Evolutionary conservation across 2,113 vertebrate genomes (phyloP).

Genomic region (Neodontobutis hainanensis): DNA sequence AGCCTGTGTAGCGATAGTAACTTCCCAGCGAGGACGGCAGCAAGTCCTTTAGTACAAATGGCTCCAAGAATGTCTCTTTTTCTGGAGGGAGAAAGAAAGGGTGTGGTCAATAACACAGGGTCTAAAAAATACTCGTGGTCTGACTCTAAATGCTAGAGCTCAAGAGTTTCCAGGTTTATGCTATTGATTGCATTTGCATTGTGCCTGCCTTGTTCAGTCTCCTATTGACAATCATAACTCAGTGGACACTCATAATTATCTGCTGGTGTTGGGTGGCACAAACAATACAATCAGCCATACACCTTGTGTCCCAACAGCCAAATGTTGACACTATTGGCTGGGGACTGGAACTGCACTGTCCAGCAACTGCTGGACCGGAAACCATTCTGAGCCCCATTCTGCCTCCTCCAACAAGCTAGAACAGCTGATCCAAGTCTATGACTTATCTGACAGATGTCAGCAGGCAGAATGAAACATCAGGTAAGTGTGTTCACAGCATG

Average conservation of each 20-base stretch:
- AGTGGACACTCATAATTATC: slow-evolving; percentile 37
- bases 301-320: slow-evolving; percentile 2
- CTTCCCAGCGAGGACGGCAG: slow-evolving; percentile 88
- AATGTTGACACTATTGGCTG: slow-evolving; percentile 12
- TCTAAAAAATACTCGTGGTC: slow-evolving; percentile 16
- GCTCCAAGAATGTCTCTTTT: slow-evolving; percentile 97
- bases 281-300: slow-evolving; percentile 12
- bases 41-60: slow-evolving; percentile 90
- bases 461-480: no score
- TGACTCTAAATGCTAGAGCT: slow-evolving; percentile 5
- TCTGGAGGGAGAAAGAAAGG: slow-evolving; percentile 76
- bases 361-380: no score
- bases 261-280: slow-evolving; percentile 5
- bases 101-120: slow-evolving; percentile 28
- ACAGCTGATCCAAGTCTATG: no score
- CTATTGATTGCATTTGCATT: slow-evolving; percentile 50
- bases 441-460: no score
- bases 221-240: slow-evolving; percentile 34
- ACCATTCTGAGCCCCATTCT: no score
- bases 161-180: slow-evolving; percentile 18
- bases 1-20: slow-evolving; percentile 94
- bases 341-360: no score
- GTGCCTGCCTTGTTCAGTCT: slow-evolving; percentile 12
- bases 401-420: no score
- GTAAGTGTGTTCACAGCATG: no score